Base-by-base conservation (phyloP, 1,140 invertebrate species). In the Achatina immaculata region DNA sequence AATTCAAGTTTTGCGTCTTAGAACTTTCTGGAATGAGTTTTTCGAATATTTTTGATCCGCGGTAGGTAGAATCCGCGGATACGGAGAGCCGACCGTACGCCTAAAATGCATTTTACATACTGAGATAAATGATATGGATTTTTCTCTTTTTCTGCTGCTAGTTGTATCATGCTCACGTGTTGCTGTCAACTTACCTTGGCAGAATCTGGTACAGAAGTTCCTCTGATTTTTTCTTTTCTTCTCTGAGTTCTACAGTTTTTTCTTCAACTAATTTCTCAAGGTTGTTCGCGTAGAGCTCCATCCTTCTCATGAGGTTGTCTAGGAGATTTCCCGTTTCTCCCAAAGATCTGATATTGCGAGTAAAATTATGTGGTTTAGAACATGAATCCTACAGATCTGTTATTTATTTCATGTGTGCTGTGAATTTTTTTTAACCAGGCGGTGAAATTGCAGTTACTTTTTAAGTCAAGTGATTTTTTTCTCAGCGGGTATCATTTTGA, bases 201-300 rank as follows among this genome's bases (percentile, higher is more conserved):
- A 98, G 91, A 95, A 98, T 97, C 87, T 96, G 93, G 90, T 96
- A 96, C n/a, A 98, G 92, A 40, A 98, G 92, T 88, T 96, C 95
- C 86, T 98, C 96, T 51, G 96, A 96, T 92, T 96, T 96, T 91
- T 96, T 96, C 91, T 96, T 96, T 91, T 97, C 96, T 92, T 96
- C 94, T 86, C 96, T 95, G 79, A 97, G 91, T 88, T 97, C 95
- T 80, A 96, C 95, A 4, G 96, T 98, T 81, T 96, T 92, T 86
- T 97, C 96, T 48, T 95, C 93, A 83, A 98, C 96, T 36, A 97
- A 89, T 85, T 97, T 95, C 90, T 97, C 96, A 87, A 98, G 91
- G 92, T 97, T 97, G 91, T 97, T 97, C 31, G 96, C 96, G 91
- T 98, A 97, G 88, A 96, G 97, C 90, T 98, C 96, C 84, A 98